phyloP scores from a whole-genome alignment of 2,797 vertebrate species.

The Sebastiscus tertius region DNA sequence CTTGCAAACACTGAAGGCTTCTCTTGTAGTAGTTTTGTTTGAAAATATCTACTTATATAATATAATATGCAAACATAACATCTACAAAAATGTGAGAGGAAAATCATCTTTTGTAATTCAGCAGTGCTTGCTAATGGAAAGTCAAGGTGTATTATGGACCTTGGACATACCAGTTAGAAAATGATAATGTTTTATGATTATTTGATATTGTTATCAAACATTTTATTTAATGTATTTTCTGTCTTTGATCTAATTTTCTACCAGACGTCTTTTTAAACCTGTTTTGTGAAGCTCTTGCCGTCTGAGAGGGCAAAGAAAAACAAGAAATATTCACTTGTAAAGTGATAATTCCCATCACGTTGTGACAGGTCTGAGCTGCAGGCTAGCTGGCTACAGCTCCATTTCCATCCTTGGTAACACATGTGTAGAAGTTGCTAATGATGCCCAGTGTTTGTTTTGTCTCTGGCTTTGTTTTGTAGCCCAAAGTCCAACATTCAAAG shows the following conservation, averaged over 20 bases:
- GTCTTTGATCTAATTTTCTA: not conserved
- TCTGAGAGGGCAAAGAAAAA: not conserved
- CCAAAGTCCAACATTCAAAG: slow-evolving; percentile 37
- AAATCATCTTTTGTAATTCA: not conserved
- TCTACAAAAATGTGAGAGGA: not conserved
- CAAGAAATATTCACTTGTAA: not conserved
- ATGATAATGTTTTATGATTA: not conserved
- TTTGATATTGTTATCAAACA: not conserved
- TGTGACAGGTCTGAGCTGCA: slow-evolving; percentile 15
- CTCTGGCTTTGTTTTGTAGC: slow-evolving; percentile 41
- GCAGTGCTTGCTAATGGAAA: not conserved
- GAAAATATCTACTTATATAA: not conserved
- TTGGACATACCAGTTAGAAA: not conserved
- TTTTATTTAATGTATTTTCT: not conserved
- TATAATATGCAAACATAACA: no score
- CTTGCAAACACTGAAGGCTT: not conserved
- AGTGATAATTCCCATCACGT: not conserved
- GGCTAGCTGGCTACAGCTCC: slow-evolving; percentile 18
- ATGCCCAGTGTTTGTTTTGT: slow-evolving; percentile 40
- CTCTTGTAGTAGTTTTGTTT: not conserved
- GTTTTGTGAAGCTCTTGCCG: not conserved
- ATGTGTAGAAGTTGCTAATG: slow-evolving; percentile 31
- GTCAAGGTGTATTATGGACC: not conserved
- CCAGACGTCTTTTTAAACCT: not conserved
- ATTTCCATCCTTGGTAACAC: slow-evolving; percentile 36